Evolutionary conservation across 2,888 invertebrate genomes (phyloP).

Genomic region (Aphrophora alni): DNA sequence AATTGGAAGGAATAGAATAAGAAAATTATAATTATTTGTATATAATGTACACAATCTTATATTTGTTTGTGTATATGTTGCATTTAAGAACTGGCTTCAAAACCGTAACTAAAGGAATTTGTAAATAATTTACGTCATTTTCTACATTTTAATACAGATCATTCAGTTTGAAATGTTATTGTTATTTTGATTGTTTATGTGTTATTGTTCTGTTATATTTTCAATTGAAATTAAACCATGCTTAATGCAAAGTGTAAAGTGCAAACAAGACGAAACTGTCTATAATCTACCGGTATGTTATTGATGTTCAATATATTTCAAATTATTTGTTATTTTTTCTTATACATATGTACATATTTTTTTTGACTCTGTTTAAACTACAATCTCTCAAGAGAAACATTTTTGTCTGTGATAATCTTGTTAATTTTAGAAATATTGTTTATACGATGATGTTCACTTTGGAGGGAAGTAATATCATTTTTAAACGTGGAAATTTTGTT

Average conservation of each 20-base stretch:
- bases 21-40: not conserved
- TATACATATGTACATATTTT: not conserved
- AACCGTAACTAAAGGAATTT: not conserved
- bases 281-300: too few species aligned
- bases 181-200: not conserved
- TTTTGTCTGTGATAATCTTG: conserved; percentile 48
- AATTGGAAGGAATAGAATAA: not conserved
- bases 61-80: not conserved
- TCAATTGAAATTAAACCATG: not conserved
- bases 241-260: not conserved
- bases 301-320: too few species aligned
- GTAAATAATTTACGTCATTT: not conserved
- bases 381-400: conserved; percentile 2
- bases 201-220: not conserved
- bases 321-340: not conserved
- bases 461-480: conserved; percentile 64
- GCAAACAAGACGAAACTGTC: too few species aligned
- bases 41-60: not conserved
- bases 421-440: conserved; percentile 47
- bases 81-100: not conserved
- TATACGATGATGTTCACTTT: conserved; percentile 64
- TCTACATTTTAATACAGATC: not conserved
- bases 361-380: not conserved
- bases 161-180: not conserved
- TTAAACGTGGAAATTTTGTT: conserved; percentile 33